A percentile compares a stretch with the other conserved stretches of the same genome.
Evolutionary conservation across 2,797 vertebrate genomes (phyloP).

Genomic region (Alcedo atthis): DNA sequence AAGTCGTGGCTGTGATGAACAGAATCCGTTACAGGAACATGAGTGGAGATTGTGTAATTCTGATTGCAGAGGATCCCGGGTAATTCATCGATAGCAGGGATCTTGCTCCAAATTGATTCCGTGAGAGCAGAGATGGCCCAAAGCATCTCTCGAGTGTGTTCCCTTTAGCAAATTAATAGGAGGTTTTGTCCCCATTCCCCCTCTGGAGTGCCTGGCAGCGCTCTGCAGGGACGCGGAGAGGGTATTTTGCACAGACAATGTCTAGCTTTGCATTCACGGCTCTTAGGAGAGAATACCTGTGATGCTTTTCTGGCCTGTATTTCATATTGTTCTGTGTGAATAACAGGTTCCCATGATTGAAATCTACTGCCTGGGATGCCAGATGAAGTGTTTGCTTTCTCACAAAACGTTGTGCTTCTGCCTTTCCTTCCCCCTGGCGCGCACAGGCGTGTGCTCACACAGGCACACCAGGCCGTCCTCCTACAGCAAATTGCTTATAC

Average conservation of each 20-base stretch:
- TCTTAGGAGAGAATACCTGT: background rate
- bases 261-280: background rate
- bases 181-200: background rate
- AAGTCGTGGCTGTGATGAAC: background rate
- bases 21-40: background rate
- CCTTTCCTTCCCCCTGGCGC: slow-evolving; percentile 57
- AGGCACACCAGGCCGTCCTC: slow-evolving; percentile 50
- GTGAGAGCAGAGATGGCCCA: background rate
- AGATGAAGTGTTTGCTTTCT: slow-evolving; percentile 60
- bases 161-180: background rate
- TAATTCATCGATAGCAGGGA: background rate
- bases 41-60: background rate
- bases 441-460: background rate
- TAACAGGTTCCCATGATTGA: slow-evolving; percentile 76
- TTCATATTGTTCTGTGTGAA: slow-evolving; percentile 31
- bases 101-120: background rate
- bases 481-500: slow-evolving; percentile 83
- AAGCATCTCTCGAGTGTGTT: background rate
- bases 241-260: background rate
- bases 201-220: rapidly evolving
- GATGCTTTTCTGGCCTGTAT: background rate
- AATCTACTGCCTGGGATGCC: slow-evolving; percentile 73
- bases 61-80: background rate
- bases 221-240: background rate
- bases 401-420: slow-evolving; percentile 35